Evolutionary conservation across 2,113 vertebrate species (phyloP).

Genomic region (Toxostoma redivivum): DNA sequence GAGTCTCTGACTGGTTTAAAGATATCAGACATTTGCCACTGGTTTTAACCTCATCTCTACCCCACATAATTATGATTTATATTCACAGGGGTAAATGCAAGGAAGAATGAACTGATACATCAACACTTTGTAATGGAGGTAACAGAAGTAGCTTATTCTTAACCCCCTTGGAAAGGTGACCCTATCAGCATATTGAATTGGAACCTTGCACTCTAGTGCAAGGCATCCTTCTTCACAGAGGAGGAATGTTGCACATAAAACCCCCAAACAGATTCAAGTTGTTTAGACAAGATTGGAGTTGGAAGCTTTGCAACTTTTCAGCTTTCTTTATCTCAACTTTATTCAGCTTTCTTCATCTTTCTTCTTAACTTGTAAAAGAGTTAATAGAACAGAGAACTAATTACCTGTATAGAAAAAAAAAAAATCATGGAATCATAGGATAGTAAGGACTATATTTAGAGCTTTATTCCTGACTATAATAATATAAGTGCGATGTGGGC

Average conservation of each 20-base stretch:
- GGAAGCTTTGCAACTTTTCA: neutral
- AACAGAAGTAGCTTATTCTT: neutral
- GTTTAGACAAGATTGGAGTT: neutral
- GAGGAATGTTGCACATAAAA: neutral
- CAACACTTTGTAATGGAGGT: neutral
- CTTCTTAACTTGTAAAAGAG: neutral
- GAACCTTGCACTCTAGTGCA: neutral
- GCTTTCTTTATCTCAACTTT: neutral
- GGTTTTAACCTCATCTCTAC: neutral
- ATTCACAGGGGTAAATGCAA: neutral
- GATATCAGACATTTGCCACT: fast-evolving
- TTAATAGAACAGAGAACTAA: neutral
- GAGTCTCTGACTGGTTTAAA: neutral
- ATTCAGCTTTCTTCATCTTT: neutral
- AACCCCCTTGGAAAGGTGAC: neutral
- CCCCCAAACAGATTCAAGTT: neutral
- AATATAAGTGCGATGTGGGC: neutral
- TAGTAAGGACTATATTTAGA: neutral
- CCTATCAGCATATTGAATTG: neutral
- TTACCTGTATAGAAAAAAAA: neutral
- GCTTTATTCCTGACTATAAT: neutral
- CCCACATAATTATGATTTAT: neutral
- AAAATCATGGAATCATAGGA: neutral
- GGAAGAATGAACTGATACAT: neutral
- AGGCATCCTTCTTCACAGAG: neutral